These are phyloP conservation scores for Dinoponera quadriceps DNA, from an alignment of 1,140 invertebrate species.

Conservation along the genomic window DNA sequence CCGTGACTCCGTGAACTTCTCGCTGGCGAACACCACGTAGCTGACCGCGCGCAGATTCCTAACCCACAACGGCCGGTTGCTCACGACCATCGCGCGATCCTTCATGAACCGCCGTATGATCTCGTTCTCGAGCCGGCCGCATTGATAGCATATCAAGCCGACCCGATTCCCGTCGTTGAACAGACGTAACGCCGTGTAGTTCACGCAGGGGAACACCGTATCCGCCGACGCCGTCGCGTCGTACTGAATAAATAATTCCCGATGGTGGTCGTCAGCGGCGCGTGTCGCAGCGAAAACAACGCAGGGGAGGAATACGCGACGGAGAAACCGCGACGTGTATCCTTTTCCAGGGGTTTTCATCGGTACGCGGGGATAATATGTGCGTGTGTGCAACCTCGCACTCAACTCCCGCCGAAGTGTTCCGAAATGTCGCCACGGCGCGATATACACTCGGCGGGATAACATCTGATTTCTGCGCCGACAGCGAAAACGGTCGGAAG, in stretches of 20 bases:
- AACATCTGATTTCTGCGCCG: not conserved
- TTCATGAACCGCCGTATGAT: not conserved
- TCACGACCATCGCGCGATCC: not conserved
- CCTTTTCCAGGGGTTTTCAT: not conserved
- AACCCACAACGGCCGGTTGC: not conserved
- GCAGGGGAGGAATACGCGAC: not conserved
- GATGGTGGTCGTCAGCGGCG: not conserved
- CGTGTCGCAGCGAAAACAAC: not conserved
- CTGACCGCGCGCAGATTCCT: not conserved
- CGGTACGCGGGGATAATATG: too few relatives aligned
- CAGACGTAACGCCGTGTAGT: constrained; percentile 12
- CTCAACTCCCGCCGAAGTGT: not conserved
- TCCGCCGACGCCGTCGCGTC: not conserved
- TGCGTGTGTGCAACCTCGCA: not conserved
- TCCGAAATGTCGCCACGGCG: not conserved
- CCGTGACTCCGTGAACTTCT: not conserved
- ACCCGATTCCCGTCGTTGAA: constrained; percentile 52
- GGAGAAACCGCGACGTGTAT: not conserved
- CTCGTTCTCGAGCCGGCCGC: not conserved
- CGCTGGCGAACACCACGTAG: constrained; percentile 34
- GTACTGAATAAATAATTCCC: not conserved
- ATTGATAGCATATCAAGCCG: constrained; percentile 3
- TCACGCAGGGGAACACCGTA: not conserved
- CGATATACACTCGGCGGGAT: not conserved
- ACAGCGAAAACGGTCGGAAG: not conserved